phyloP scores from a whole-genome alignment of 2,888 invertebrate species.

The Drosophila neonasuta region DNA sequence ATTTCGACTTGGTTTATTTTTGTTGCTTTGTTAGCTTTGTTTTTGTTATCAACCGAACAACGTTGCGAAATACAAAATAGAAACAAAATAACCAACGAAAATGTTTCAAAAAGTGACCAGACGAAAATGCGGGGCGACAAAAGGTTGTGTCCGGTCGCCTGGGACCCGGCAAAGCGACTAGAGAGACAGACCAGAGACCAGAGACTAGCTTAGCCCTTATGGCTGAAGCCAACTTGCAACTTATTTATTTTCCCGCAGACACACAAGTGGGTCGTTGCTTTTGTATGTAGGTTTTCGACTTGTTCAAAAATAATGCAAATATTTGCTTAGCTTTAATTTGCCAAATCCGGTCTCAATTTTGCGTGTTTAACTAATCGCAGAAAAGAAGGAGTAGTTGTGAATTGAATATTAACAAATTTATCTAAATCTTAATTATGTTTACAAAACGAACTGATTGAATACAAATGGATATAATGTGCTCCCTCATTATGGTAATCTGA shows the following conservation, averaged over 20 bases:
- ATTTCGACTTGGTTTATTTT: constrained; percentile 66
- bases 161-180: background rate
- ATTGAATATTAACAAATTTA: background rate
- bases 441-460: too few species aligned
- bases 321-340: background rate
- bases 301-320: constrained; percentile 4
- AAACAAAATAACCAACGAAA: constrained; percentile 47
- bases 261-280: constrained; percentile 48
- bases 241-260: constrained; percentile 1
- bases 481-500: too few species aligned
- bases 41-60: constrained; percentile 66
- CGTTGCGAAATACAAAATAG: constrained; percentile 34
- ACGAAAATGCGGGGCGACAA: constrained; percentile 44
- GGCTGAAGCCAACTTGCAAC: constrained; percentile 15
- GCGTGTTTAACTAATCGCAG: background rate
- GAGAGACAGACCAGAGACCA: background rate
- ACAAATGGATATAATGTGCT: too few species aligned
- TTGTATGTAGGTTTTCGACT: background rate
- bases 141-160: constrained; percentile 58
- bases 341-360: background rate
- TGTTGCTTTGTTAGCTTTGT: constrained; percentile 59
- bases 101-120: constrained; percentile 54
- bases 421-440: background rate
- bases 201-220: constrained; percentile 45
- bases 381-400: background rate